Evolutionary conservation across 2,113 vertebrate genomes (phyloP), one percentile per base, ranked within the genome.

Genomic region (Sinocyclocheilus grahami): DNA sequence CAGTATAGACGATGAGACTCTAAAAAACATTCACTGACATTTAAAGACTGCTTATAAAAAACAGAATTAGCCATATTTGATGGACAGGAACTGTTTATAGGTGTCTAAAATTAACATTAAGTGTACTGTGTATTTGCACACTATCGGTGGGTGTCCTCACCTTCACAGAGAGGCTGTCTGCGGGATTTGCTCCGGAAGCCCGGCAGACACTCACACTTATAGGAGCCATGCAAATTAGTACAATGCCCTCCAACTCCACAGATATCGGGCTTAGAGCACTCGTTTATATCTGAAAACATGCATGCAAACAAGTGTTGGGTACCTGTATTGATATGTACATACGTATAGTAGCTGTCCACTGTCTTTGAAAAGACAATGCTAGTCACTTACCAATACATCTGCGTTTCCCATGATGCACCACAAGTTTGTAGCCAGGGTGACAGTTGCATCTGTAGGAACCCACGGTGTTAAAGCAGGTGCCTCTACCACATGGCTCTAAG

Each of bases 361-460:
- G 14, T 9, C 8, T 51, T 18, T 30, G 62, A 69, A 67, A 6
- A 22, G n/a, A n/a, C 14, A 0, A 72, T 37, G 48, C 12, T 37
- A 18, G 6, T 20, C n/a, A 88, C 96, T 94, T 85, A 97, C 97
- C 97, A 80, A 96, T 91, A 79, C 97, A 97, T 51, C 95, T 96
- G 33, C 95, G 94, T 16, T 94, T 93, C 51, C 95, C 95, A 4
- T 95, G 92, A 85, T 94, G 94, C 87, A 96, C 94, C 80, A 95
- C 92, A 65, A 94, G 93, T 91, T 96, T 96, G 91, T 95, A 97
- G 71, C 97, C 97, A n/a, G 88, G 92, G 86, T 94, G 94, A 92
- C 97, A 97, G 87, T 89, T 92, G 86, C 96, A 97, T 86, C 94
- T 95, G 92, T 96, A 97, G 81, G 95, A 93, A 74, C 96, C 97